These are phyloP conservation scores for Eriosoma lanigerum DNA, from an alignment of 1,140 invertebrate genomes.

Conservation along the genomic window DNA sequence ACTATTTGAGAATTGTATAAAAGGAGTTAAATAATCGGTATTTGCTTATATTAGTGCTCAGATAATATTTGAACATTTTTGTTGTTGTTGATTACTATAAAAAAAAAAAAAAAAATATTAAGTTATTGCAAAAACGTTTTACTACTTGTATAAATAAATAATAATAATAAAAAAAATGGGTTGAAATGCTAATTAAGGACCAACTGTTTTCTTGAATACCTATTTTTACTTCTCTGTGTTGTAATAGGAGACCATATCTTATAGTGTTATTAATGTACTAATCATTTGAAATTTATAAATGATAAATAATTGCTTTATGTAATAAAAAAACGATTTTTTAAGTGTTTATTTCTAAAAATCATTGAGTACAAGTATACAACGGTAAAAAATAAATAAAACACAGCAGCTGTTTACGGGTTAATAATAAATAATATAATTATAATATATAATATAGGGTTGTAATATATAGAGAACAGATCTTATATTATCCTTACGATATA, in stretches of 20 bases:
- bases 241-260: conserved; percentile 50
- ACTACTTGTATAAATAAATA: conserved; percentile 47
- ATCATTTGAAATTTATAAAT: conserved; percentile 12
- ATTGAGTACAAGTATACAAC: conserved; percentile 8
- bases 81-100: conserved; percentile 28
- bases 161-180: conserved; percentile 50
- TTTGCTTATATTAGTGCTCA: conserved; percentile 52
- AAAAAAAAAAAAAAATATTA: conserved; percentile 47
- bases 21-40: conserved; percentile 52
- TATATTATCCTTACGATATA: neutral
- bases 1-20: conserved; percentile 52
- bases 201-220: conserved; percentile 51
- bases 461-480: conserved; percentile 10
- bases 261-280: conserved; percentile 32
- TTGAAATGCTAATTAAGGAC: conserved; percentile 51
- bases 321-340: conserved; percentile 12
- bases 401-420: neutral
- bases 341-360: neutral
- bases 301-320: conserved; percentile 44
- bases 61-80: conserved; percentile 52
- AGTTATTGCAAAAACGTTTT: conserved; percentile 50
- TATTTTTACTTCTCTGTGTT: conserved; percentile 52
- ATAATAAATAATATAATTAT: too few relatives aligned
- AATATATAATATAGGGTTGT: conserved; percentile 27
- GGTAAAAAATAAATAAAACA: neutral